Evolutionary conservation across 2,113 vertebrate species (phyloP), one percentile per base, ranked within the genome.

Genomic region (Melanotaenia duboulayi): DNA sequence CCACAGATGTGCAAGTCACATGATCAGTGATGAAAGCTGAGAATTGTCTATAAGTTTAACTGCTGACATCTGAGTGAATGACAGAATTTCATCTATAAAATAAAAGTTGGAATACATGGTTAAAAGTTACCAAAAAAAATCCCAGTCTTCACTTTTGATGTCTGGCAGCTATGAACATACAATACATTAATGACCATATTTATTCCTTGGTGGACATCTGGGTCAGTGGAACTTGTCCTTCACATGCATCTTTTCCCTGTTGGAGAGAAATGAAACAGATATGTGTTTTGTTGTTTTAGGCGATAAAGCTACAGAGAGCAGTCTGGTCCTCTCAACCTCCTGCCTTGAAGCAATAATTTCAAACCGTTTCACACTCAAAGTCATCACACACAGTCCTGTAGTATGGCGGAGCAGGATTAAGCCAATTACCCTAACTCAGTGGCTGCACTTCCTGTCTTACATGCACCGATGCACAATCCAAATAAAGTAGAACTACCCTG

Each of bases 241-340:
- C 62, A 51, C 44, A 16, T 35, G 14, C 20, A 64, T 74, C 51
- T 66, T 56, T 55, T 71, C 86, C 13, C 87, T 62, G 86, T 76
- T 74, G 84, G 84, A 84, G 66, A 74, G 79, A 87, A 87, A 89
- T 80, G 55, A 86, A 80, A 71, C 3, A 10, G 46, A 60, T 66
- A 63, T 57, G 71, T 76, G 74, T 49, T 28, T 68, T 46, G 62
- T 76, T 72, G 80, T 85, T 83, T 65, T 17, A 68, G 85, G 83
- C 66, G 16, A 62, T 55, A 22, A 50, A 61, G 40, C 49, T 66
- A 65, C 46, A 2, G 65, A 59, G 56, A 60, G 40, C 83, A 85
- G 80, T 85, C 82, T 81, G 82, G 63, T 60, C 50, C 44, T 20
- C 23, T 79, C 42, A 24, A 49, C 49, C 49, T 46, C 58, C 58